These are phyloP conservation scores for Drosophila pectinifera DNA, from an alignment of 1,140 invertebrate species.

Conservation along the genomic window DNA sequence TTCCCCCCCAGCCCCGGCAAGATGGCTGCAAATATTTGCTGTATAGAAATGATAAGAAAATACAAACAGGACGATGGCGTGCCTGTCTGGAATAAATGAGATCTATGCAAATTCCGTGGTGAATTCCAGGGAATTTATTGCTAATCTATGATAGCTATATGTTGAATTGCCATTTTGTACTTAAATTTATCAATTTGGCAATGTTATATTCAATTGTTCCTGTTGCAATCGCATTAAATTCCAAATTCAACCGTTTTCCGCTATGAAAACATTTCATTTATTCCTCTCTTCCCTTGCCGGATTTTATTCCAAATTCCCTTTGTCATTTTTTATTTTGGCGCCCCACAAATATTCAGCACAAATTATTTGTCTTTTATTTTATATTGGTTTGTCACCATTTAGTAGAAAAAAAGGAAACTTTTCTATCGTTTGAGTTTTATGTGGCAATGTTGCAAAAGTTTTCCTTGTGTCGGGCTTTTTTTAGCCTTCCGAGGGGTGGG, in stretches of 20 bases:
- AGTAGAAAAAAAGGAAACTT: conserved; percentile 14
- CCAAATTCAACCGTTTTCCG: neutral
- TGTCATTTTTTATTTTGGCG: conserved; percentile 1
- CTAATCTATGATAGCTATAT: conserved; percentile 4
- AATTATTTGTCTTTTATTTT: conserved; percentile 17
- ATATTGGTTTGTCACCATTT: conserved; percentile 39
- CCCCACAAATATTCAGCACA: conserved; percentile 4
- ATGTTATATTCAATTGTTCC: neutral
- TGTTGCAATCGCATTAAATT: neutral
- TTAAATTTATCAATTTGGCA: neutral
- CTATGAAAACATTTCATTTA: neutral
- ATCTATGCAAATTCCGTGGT: conserved; percentile 7
- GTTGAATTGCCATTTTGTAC: neutral
- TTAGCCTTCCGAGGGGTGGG: neutral
- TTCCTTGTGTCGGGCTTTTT: neutral
- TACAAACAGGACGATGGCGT: conserved; percentile 10
- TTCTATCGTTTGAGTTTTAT: conserved; percentile 38
- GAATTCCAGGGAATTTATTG: conserved; percentile 1
- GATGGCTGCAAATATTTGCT: conserved; percentile 18
- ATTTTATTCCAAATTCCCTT: conserved; percentile 3
- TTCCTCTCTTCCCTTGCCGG: neutral
- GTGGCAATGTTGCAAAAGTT: conserved; percentile 24
- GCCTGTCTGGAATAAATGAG: neutral
- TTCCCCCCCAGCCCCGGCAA: neutral
- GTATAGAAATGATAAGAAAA: conserved; percentile 21